phyloP scores from a whole-genome alignment of 2,113 vertebrate species.

The Deroptyus accipitrinus region DNA sequence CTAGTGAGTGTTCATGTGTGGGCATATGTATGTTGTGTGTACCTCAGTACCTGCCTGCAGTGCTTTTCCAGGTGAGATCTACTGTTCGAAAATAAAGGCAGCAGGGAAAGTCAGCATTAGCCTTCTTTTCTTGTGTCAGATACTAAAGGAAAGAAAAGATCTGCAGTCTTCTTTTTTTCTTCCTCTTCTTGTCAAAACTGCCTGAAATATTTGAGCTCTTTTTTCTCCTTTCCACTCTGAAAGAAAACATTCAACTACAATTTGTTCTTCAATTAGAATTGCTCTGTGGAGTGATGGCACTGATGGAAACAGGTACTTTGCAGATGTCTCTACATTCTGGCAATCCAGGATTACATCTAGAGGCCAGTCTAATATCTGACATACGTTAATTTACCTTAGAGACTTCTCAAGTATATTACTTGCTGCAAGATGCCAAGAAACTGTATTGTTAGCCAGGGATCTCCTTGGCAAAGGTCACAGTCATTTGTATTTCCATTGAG shows the following conservation, averaged over 20 bases:
- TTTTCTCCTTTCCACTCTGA: not conserved
- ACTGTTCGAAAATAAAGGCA: not conserved
- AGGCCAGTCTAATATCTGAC: not conserved
- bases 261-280: not conserved
- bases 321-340: not conserved
- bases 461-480: slow-evolving; percentile 48
- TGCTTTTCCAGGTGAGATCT: not conserved
- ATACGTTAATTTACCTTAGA: not conserved
- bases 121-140: not conserved
- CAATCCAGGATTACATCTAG: not conserved
- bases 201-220: not conserved
- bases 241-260: not conserved
- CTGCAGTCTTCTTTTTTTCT: not conserved
- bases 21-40: not conserved
- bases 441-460: not conserved
- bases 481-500: not conserved
- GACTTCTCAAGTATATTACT: not conserved
- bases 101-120: not conserved
- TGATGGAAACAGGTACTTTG: not conserved
- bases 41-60: not conserved
- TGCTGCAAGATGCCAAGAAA: not conserved
- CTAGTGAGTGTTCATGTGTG: not conserved
- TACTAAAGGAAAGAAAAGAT: not conserved
- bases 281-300: not conserved
- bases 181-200: not conserved